A percentile compares a stretch with the other conserved stretches of the same genome.
These are phyloP conservation scores for Darevskia mixta DNA, from an alignment of 2,797 vertebrate species.

Conservation along the genomic window DNA sequence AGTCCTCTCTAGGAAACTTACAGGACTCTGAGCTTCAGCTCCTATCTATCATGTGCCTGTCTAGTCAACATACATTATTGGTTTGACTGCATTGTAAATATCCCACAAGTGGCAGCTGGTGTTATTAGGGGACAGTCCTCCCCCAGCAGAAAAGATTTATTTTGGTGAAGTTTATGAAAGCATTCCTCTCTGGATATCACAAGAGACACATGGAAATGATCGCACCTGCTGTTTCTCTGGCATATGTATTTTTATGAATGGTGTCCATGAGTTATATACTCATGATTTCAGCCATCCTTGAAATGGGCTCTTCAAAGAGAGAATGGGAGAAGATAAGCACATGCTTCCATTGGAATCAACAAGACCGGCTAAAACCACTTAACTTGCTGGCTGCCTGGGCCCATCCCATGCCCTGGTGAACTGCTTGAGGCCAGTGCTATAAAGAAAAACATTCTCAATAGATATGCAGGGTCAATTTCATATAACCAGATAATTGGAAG, in stretches of 20 bases:
- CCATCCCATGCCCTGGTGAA: too few species aligned
- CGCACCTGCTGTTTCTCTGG: neutral
- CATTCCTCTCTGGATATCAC: too few species aligned
- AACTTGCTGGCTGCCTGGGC: neutral
- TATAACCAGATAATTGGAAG: neutral
- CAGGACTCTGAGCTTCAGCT: too few species aligned
- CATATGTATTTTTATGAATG: neutral
- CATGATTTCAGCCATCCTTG: neutral
- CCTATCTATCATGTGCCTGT: too few species aligned
- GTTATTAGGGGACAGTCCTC: neutral
- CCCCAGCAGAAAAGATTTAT: neutral
- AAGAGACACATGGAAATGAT: neutral
- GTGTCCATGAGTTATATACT: neutral
- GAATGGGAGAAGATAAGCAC: neutral
- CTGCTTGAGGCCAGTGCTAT: neutral
- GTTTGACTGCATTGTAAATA: too few species aligned
- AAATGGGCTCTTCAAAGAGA: neutral
- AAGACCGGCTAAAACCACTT: neutral
- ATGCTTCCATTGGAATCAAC: neutral
- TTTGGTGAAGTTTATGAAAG: neutral
- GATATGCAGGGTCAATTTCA: neutral
- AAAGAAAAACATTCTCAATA: neutral
- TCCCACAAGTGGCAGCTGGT: too few species aligned
- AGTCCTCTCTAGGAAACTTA: too few species aligned
- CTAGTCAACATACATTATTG: neutral